Evolutionary conservation across 2,888 invertebrate genomes (phyloP), one percentile per base, ranked within the genome.

Genomic region (Ctena decussata): DNA sequence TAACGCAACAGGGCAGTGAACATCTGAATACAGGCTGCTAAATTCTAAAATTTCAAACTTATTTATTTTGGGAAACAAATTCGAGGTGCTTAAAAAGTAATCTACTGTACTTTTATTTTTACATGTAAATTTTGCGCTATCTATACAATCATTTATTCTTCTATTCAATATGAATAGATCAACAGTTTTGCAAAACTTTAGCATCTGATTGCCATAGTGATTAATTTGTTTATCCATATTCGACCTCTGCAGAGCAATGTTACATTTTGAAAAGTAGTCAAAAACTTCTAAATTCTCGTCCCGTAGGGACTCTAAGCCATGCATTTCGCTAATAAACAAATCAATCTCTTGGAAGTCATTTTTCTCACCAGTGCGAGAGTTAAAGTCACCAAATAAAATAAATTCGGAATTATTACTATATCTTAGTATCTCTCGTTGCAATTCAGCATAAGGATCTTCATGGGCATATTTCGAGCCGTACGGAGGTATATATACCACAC

Each of bases 321-420:
- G 21, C 21, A 46, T 46, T 3, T 46, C 46, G 21, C 27, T 2
- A 18, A 15, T 74, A 1, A 72, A 46, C 12, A 27, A 11, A 24
- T 72, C 72, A 46, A 24, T 24, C 11, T 21, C 1, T n/a, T n/a
- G 5, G 46, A 12, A 27, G 32, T 72, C 44, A n/a, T 12, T 1
- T 27, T 39, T 27, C 0, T 5, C 37, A 1, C 30, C 44, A 30
- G n/a, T 8, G 11, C 74, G 32, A n/a, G 74, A 53, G 21, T 74
- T 74, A 30, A 73, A 73, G 37, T 74, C 53, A 30, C 74, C 74
- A 21, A 74, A 35, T 24, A 74, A n/a, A 3, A 53, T 21, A 15
- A 74, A 2, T 18, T n/a, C 1, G 1, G 32, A 53, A 0, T 24
- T 46, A 18, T 3, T 12, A 2, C 6, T 35, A 53, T 53, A 0